phyloP scores from a whole-genome alignment of 92 coral and sea anemone genomes.

The Phenganax subtilis region DNA sequence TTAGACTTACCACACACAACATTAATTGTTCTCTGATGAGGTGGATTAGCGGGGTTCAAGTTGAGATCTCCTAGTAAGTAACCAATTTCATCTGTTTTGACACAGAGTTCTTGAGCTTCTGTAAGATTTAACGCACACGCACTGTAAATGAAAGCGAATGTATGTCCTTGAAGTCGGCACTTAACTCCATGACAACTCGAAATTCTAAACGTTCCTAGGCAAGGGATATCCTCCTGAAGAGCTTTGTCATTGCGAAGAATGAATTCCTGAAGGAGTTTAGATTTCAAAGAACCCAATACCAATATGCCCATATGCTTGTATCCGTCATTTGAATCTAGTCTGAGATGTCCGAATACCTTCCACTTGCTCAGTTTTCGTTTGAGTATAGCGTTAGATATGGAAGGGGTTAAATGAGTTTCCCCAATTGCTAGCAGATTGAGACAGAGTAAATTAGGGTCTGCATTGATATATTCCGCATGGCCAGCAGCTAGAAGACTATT shows the following conservation, averaged over 20 bases:
- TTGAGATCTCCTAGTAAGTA: constrained; percentile 20
- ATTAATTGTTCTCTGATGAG: background rate
- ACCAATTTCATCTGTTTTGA: background rate
- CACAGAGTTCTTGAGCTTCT: background rate
- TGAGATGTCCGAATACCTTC: constrained; percentile 1
- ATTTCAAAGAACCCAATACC: constrained; percentile 15
- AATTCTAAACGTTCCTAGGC: background rate
- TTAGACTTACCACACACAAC: background rate
- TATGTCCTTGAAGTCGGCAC: constrained; percentile 2
- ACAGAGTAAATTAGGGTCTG: background rate
- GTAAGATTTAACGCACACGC: constrained; percentile 1
- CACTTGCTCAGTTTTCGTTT: background rate
- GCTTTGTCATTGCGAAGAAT: background rate
- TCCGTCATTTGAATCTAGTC: constrained; percentile 1
- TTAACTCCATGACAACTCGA: background rate
- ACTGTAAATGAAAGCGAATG: constrained; percentile 17
- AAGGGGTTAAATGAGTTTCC: constrained; percentile 14
- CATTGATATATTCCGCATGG: constrained; percentile 7
- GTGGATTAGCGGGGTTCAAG: constrained; percentile 2
- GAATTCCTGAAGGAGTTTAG: constrained; percentile 10
- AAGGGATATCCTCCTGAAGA: background rate
- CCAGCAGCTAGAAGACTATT: constrained; percentile 9
- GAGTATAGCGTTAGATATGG: background rate
- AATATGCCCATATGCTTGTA: constrained; percentile 15
- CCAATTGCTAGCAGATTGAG: constrained; percentile 15